phyloP scores from a whole-genome alignment of 2,888 invertebrate genomes.

The Sarcophaga subvicina region DNA sequence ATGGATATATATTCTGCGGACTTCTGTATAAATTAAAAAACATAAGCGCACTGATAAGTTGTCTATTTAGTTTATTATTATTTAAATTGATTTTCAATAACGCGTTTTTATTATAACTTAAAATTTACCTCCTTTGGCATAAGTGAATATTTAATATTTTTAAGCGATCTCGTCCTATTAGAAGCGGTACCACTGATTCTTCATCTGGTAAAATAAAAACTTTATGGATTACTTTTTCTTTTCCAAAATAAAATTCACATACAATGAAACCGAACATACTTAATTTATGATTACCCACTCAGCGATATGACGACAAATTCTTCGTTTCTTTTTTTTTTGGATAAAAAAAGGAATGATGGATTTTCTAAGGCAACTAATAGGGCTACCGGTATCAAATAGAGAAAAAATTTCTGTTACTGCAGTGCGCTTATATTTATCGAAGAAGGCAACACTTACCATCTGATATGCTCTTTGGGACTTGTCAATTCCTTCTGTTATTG shows the following conservation, averaged over 20 bases:
- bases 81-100: neutral
- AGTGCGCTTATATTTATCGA: neutral
- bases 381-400: neutral
- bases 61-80: neutral
- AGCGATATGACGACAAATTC: neutral
- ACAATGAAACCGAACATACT: neutral
- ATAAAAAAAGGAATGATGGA: neutral
- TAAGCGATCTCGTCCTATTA: neutral
- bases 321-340: neutral
- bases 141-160: neutral
- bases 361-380: neutral
- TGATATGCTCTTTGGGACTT: neutral
- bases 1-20: neutral
- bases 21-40: too few species aligned
- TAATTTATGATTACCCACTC: slow-evolving; percentile 1
- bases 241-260: slow-evolving; percentile 4
- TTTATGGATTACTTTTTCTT: neutral
- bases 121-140: neutral
- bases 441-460: neutral
- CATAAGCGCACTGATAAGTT: too few species aligned
- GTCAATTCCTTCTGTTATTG: neutral
- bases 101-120: neutral
- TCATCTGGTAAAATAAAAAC: slow-evolving; percentile 1
- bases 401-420: neutral
- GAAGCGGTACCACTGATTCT: neutral